phyloP scores from a whole-genome alignment of 2,113 vertebrate species.

The Seriola rivoliana region DNA sequence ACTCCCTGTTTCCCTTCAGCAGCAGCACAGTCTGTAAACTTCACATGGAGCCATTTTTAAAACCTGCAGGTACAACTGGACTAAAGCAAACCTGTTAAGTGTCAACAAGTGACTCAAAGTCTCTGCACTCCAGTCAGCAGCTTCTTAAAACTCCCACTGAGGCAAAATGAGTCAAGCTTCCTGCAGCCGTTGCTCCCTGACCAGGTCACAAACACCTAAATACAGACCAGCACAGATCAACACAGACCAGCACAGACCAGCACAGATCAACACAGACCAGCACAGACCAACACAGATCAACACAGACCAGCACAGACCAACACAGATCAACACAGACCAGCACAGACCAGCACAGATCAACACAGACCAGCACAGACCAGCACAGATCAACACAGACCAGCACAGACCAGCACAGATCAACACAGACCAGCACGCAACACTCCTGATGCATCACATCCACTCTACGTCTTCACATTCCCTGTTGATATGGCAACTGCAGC shows the following conservation, averaged over 20 bases:
- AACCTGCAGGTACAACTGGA: not conserved
- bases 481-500: constrained; percentile 2
- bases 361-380: not conserved
- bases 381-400: not conserved
- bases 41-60: too few relatives aligned
- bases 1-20: not conserved
- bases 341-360: too few relatives aligned
- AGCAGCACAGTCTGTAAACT: not conserved
- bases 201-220: not conserved
- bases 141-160: constrained; percentile 11
- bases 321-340: too few relatives aligned
- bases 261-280: too few relatives aligned
- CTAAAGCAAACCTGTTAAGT: not conserved
- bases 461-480: not conserved
- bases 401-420: accelerated
- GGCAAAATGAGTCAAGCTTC: constrained; percentile 18
- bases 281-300: too few relatives aligned
- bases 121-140: too few relatives aligned
- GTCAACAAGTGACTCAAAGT: too few relatives aligned
- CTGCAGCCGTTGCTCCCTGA: not conserved
- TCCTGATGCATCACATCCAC: not conserved
- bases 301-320: too few relatives aligned
- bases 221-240: too few relatives aligned
- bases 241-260: too few relatives aligned
- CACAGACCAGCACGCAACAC: too few relatives aligned